Base-by-base conservation (phyloP, 2,888 invertebrate genomes). In the Leptopilina syphax region DNA sequence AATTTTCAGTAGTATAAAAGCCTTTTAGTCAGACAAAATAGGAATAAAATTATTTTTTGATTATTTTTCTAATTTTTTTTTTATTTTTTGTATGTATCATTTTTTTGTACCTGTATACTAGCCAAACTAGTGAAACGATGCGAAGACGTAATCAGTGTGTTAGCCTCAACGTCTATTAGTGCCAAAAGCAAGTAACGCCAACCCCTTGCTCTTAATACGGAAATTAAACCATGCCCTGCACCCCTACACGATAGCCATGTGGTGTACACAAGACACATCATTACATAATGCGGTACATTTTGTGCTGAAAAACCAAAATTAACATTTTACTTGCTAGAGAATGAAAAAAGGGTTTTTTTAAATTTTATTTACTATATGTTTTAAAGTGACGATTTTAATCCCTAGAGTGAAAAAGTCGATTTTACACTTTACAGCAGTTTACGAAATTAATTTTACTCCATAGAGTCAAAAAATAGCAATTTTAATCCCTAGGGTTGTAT, bases 111-210 rank as follows among this genome's bases (percentile, higher is more conserved):
- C 94, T 96, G 95, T 84, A 95, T 94, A 88, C 95, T 95, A 67
- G 95, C 95, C 79, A 96, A 92, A 82, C 95, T 95, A 10, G 96
- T 96, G 89, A 94, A 95, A 86, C 94, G 94, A 92, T 97, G 97
- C 0, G 97, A 96, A 90, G 95, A 94, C 18, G 97, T 96, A 82
- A 97, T 94, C 82, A 97, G 92, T 91, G 96, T 97, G 89, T 96
- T 96, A 7, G 97, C 97, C 92, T 97, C 96, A n/a, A 97, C 97
- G 89, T 97, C 97, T 82, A 97, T 94, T 76, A 95, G 92, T 50
- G 97, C 96, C 13, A 97, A 93, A 84, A 97, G 92, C 82, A 96
- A 92, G 87, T 97, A 95, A 85, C 96, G 94, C 96, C 96, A 96
- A 89, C 95, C 96, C 90, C 96, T 94, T 88, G 94, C 94, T 86